Conservation (phyloP, 2,113 vertebrate species). For the Mesoclemmys tuberculata region DNA sequence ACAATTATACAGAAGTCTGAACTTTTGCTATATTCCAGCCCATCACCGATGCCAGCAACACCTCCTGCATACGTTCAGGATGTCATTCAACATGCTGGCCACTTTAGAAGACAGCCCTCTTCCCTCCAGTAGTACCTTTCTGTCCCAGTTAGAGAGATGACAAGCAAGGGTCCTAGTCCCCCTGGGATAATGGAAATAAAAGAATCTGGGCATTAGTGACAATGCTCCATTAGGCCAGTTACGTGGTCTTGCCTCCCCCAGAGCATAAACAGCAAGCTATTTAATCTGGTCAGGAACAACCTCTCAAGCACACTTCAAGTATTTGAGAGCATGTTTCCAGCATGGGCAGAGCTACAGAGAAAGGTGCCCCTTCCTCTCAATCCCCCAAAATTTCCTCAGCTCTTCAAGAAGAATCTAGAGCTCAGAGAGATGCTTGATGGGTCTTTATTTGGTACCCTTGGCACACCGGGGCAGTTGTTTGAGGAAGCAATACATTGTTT, state of each 20-base stretch:
- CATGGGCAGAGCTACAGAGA: not conserved
- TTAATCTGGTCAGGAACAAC: not conserved
- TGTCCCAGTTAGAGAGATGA: too few relatives aligned
- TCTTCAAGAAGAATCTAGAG: not conserved
- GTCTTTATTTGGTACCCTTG: not conserved
- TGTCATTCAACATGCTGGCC: too few relatives aligned
- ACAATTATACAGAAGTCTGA: too few relatives aligned
- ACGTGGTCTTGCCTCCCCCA: not conserved
- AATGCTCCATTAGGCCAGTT: slow-evolving; percentile 22
- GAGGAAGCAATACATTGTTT: not conserved
- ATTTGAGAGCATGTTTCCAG: not conserved
- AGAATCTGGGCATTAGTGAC: not conserved
- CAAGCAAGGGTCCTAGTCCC: too few relatives aligned
- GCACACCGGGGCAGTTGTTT: not conserved
- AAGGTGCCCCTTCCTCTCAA: not conserved
- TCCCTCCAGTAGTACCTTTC: too few relatives aligned
- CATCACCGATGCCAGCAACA: too few relatives aligned
- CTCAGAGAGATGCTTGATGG: not conserved
- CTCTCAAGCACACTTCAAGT: not conserved
- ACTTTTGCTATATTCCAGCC: too few relatives aligned
- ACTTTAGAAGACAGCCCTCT: too few relatives aligned
- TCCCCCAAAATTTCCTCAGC: not conserved
- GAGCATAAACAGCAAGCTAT: not conserved
- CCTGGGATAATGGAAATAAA: too few relatives aligned
- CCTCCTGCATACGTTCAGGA: too few relatives aligned